Percentiles rank a stretch among this genome's conserved stretches.
Evolutionary conservation across 2,888 invertebrate genomes (phyloP).

Genomic region (Scaptomyza cyrtandrae): DNA sequence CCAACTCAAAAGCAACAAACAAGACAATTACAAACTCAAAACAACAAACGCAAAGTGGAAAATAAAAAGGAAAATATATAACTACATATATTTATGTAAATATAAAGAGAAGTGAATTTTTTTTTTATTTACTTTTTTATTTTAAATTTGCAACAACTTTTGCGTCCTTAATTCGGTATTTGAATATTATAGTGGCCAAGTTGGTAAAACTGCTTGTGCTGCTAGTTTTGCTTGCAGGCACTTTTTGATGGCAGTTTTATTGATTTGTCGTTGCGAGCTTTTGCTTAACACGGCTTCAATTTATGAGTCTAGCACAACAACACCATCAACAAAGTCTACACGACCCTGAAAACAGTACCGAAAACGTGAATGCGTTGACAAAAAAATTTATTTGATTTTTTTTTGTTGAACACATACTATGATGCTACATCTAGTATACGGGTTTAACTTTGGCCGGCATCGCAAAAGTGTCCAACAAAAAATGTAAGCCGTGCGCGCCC

Average conservation of each 20-base stretch:
- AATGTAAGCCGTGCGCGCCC: slow-evolving; percentile 59
- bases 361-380: slow-evolving; percentile 67
- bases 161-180: slow-evolving; percentile 30
- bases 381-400: slow-evolving; percentile 59
- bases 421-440: slow-evolving; percentile 17
- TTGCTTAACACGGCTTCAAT: slow-evolving; percentile 55
- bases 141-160: slow-evolving; percentile 6
- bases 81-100: slow-evolving; percentile 8
- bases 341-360: slow-evolving; percentile 65
- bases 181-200: slow-evolving; percentile 31
- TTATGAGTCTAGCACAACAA: slow-evolving; percentile 57
- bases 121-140: slow-evolving; percentile 6
- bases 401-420: slow-evolving; percentile 19
- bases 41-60: slow-evolving; percentile 15
- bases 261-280: slow-evolving; percentile 72
- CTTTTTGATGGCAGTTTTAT: slow-evolving; percentile 71
- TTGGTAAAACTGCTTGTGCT: slow-evolving; percentile 40
- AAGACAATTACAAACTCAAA: slow-evolving; percentile 4
- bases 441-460: slow-evolving; percentile 52
- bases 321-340: slow-evolving; percentile 24
- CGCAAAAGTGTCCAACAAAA: slow-evolving; percentile 62
- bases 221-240: slow-evolving; percentile 59
- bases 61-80: slow-evolving; percentile 7
- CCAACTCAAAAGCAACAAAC: slow-evolving; percentile 18
- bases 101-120: slow-evolving; percentile 1